Evolutionary conservation across 2,888 invertebrate species (phyloP).

Genomic region (Acanthosepion pharaonis): DNA sequence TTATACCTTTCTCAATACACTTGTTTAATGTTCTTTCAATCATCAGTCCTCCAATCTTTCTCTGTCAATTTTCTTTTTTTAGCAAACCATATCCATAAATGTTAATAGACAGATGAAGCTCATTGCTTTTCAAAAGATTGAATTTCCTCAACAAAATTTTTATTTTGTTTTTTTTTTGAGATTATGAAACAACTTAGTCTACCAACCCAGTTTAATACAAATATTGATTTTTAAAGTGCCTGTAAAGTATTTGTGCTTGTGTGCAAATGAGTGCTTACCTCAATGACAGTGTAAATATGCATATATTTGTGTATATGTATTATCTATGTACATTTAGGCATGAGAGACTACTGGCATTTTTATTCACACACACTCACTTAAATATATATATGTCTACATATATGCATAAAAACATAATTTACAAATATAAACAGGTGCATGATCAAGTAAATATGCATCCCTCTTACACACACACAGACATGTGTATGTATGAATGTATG

Average conservation of each 20-base stretch:
- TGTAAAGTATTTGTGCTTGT: neutral
- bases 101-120: neutral
- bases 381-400: neutral
- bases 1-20: neutral
- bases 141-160: neutral
- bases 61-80: neutral
- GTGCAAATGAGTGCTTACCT: constrained; percentile 37
- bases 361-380: too few species aligned
- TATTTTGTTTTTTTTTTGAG: neutral
- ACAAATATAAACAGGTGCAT: neutral
- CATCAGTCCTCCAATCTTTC: neutral
- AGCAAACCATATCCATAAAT: neutral
- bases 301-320: too few species aligned
- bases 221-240: neutral
- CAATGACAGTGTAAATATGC: neutral
- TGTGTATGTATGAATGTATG: too few species aligned
- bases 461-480: too few species aligned
- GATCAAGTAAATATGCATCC: neutral
- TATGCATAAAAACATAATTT: neutral
- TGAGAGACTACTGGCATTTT: too few species aligned
- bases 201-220: neutral
- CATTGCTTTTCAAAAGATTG: neutral
- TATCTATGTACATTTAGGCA: too few species aligned
- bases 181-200: neutral
- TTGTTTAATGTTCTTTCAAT: neutral